A percentile compares a stretch with the other conserved stretches of the same genome.
Conservation (phyloP, 2,888 invertebrate species). For the Disparrhopalites patrizii region DNA sequence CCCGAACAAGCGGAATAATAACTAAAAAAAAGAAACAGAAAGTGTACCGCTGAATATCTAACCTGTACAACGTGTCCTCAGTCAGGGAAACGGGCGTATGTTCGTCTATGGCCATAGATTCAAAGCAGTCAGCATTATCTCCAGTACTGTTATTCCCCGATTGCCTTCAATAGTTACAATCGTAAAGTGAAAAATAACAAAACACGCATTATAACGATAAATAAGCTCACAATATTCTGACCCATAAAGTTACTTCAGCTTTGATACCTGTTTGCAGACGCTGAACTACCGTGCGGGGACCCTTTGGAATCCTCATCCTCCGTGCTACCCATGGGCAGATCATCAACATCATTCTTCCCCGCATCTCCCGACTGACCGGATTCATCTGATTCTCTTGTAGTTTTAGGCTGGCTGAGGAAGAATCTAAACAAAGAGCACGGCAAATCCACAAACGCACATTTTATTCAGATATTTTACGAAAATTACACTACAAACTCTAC, state of each 20-base stretch:
- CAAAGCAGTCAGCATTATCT: background rate
- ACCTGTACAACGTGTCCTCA: conserved; percentile 41
- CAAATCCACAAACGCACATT: background rate
- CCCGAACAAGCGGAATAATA: background rate
- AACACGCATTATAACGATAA: background rate
- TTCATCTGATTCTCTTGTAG: conserved; percentile 52
- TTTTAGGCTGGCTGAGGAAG: conserved; percentile 65
- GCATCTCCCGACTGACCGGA: conserved; percentile 21
- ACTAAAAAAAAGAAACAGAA: background rate
- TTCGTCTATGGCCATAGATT: background rate
- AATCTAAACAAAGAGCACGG: conserved; percentile 53
- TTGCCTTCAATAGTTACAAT: conserved; percentile 15
- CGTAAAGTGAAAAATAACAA: background rate
- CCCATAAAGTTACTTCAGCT: background rate
- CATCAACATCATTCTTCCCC: conserved; percentile 45
- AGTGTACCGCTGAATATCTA: background rate
- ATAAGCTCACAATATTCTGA: background rate
- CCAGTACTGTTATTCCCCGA: conserved; percentile 15
- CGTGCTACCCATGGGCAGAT: conserved; percentile 44
- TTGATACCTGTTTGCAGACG: conserved; percentile 40
- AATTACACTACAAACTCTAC: too few relatives aligned
- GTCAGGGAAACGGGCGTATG: conserved; percentile 28
- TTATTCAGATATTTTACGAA: background rate
- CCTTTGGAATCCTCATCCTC: conserved; percentile 45
- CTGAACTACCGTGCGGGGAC: conserved; percentile 46